Conservation (phyloP, 2,888 invertebrate species). For the Brachylomia viminalis region DNA sequence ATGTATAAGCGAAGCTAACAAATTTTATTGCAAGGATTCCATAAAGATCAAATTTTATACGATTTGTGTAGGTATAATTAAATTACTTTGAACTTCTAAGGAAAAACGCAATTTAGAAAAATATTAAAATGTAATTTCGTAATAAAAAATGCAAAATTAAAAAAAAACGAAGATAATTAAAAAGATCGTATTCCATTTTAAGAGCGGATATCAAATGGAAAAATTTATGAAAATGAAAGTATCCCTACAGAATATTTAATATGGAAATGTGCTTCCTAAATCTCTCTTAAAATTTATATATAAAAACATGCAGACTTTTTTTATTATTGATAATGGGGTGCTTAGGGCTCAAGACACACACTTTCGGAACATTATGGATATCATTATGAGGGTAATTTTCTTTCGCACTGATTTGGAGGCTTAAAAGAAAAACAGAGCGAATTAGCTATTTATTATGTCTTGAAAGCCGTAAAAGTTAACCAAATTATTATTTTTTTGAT, state of each 20-base stretch:
- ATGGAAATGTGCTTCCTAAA: constrained; percentile 24
- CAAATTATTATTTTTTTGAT: constrained; percentile 29
- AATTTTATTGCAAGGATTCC: constrained; percentile 4
- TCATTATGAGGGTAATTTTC: constrained; percentile 55
- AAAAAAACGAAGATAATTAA: constrained; percentile 11
- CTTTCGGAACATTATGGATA: constrained; percentile 49
- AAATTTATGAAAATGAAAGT: constrained; percentile 34
- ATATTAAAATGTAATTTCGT: not conserved
- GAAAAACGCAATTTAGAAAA: not conserved
- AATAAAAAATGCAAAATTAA: constrained; percentile 8
- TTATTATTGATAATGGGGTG: constrained; percentile 52
- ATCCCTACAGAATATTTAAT: constrained; percentile 24
- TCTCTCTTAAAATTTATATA: constrained; percentile 21
- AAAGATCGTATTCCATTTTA: not conserved
- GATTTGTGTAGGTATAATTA: not conserved
- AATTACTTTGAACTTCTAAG: not conserved
- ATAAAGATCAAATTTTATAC: not conserved
- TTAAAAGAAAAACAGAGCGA: constrained; percentile 37
- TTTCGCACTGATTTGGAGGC: constrained; percentile 18
- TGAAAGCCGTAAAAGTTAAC: constrained; percentile 24
- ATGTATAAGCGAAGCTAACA: constrained; percentile 40
- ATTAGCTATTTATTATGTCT: constrained; percentile 27
- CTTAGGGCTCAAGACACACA: constrained; percentile 47
- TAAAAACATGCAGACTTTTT: constrained; percentile 35
- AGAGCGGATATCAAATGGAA: not conserved